These are phyloP conservation scores for Kryphioiulus occultus DNA, from an alignment of 2,888 invertebrate species.

Conservation along the genomic window DNA sequence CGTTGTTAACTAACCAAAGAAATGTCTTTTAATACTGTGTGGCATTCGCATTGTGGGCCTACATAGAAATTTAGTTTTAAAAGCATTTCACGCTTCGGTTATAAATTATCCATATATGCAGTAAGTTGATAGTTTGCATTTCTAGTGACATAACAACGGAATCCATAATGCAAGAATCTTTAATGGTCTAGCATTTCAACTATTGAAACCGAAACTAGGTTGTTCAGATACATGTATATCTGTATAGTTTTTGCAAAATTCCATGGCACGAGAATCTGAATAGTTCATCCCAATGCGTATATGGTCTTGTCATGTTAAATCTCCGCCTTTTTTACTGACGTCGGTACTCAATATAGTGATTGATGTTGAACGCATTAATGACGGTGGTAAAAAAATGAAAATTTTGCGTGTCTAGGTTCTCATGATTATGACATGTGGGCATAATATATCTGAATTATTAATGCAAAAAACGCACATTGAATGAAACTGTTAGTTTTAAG, in stretches of 20 bases:
- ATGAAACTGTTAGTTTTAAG: not conserved
- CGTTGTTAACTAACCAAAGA: too few species aligned
- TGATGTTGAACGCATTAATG: conserved; percentile 31
- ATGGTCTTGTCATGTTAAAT: conserved; percentile 10
- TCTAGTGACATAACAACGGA: too few species aligned
- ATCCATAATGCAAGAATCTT: too few species aligned
- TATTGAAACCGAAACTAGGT: too few species aligned
- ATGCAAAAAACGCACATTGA: not conserved
- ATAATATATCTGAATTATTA: conserved; percentile 26
- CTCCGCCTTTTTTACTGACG: not conserved
- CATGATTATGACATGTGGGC: conserved; percentile 10
- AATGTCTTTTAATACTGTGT: too few species aligned
- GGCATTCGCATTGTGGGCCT: too few species aligned
- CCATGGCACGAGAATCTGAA: not conserved
- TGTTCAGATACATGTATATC: not conserved
- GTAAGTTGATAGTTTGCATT: too few species aligned
- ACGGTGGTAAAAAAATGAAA: not conserved
- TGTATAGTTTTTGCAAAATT: not conserved
- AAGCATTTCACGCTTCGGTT: too few species aligned
- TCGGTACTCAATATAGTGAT: not conserved
- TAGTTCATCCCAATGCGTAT: not conserved
- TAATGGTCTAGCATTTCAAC: too few species aligned
- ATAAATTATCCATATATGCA: too few species aligned
- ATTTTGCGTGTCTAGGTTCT: not conserved
- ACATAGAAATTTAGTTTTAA: too few species aligned